These are phyloP conservation scores for Prunella himalayana DNA, from an alignment of 2,113 vertebrate genomes.

Conservation along the genomic window DNA sequence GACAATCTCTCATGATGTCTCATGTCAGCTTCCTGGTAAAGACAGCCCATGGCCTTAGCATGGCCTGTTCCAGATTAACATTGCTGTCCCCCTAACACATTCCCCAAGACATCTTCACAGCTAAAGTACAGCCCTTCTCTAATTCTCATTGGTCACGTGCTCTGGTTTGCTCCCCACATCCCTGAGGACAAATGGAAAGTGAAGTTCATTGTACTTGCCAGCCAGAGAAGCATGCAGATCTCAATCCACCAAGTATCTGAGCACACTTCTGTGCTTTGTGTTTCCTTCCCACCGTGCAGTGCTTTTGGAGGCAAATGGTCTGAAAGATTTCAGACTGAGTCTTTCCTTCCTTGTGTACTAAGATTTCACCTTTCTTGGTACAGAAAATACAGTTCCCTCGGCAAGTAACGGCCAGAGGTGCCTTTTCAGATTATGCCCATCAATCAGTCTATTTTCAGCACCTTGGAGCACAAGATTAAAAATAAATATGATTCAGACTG, in stretches of 20 bases:
- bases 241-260: background rate
- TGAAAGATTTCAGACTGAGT: background rate
- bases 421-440: background rate
- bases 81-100: accelerated
- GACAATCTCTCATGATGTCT: background rate
- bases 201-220: background rate
- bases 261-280: background rate
- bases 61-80: background rate
- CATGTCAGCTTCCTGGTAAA: background rate
- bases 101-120: accelerated
- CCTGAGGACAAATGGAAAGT: background rate
- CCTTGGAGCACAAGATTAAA: background rate
- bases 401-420: background rate
- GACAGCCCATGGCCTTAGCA: background rate
- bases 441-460: background rate
- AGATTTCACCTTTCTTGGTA: background rate
- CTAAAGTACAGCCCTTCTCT: background rate
- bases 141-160: accelerated
- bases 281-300: background rate
- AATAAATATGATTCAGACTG: background rate
- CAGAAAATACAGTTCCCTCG: background rate
- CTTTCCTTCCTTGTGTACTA: background rate
- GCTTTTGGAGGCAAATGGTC: background rate
- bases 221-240: background rate
- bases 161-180: background rate